Conservation (phyloP, 1,140 invertebrate genomes). For the Aleiodes sp. region DNA sequence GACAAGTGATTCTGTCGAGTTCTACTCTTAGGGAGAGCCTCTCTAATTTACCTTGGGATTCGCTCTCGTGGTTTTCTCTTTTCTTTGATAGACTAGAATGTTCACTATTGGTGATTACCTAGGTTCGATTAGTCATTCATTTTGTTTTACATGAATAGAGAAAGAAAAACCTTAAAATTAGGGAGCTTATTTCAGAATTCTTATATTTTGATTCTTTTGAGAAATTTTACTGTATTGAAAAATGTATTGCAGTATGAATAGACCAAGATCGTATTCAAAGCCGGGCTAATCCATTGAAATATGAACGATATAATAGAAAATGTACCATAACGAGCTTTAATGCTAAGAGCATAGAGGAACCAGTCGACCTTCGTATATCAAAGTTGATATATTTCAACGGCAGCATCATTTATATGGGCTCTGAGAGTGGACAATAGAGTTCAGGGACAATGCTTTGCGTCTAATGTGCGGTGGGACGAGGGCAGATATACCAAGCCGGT, state of each 20-base stretch:
- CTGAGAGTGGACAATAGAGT: conserved; percentile 25
- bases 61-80: no score
- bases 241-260: background rate
- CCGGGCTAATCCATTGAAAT: conserved; percentile 26
- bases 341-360: conserved; percentile 19
- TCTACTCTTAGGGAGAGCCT: conserved; percentile 5
- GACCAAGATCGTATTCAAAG: background rate
- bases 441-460: conserved; percentile 35
- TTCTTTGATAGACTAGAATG: background rate
- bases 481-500: background rate
- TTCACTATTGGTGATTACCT: no score
- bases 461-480: background rate
- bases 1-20: conserved; percentile 48
- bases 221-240: background rate
- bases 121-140: background rate
- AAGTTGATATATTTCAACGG: conserved; percentile 28
- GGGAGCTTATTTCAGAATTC: no score
- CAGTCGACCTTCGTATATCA: conserved; percentile 25
- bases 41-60: conserved; percentile 40
- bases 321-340: conserved; percentile 27
- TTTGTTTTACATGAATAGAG: background rate
- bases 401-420: conserved; percentile 32
- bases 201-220: no score
- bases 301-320: conserved; percentile 34
- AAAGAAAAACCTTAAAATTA: background rate